phyloP scores from a whole-genome alignment of 2,797 vertebrate genomes.

The Spea hammondii region DNA sequence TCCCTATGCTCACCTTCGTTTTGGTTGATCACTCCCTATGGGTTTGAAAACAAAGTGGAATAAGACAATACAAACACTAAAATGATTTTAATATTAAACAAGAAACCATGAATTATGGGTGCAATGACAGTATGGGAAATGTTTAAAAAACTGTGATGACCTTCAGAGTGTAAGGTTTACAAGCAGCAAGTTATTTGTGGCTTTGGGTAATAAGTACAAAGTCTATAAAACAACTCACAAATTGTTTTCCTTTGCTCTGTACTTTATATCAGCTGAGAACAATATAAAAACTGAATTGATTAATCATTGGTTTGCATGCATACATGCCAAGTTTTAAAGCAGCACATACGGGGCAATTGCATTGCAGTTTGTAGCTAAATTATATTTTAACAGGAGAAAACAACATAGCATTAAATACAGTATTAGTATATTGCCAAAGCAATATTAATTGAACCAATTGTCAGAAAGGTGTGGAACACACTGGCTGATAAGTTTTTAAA shows the following conservation, averaged over 20 bases:
- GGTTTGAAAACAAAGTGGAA: background rate
- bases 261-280: background rate
- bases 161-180: conserved; percentile 1
- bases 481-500: no score
- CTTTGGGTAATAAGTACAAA: conserved; percentile 6
- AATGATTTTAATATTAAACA: background rate
- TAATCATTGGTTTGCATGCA: background rate
- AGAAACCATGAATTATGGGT: background rate
- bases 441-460: no score
- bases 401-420: background rate
- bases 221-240: conserved; percentile 7
- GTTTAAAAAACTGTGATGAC: background rate
- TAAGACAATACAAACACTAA: background rate
- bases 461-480: no score
- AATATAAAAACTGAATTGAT: conserved; percentile 4
- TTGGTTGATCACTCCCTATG: background rate
- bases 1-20: no score
- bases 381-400: background rate
- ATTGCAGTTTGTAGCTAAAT: background rate
- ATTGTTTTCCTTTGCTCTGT: conserved; percentile 2
- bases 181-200: conserved; percentile 7
- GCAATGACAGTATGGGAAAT: background rate
- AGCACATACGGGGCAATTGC: background rate
- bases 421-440: background rate
- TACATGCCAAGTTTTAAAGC: conserved; percentile 4